Conservation (phyloP, 2,797 vertebrate species). For the Anolis apletophallus region DNA sequence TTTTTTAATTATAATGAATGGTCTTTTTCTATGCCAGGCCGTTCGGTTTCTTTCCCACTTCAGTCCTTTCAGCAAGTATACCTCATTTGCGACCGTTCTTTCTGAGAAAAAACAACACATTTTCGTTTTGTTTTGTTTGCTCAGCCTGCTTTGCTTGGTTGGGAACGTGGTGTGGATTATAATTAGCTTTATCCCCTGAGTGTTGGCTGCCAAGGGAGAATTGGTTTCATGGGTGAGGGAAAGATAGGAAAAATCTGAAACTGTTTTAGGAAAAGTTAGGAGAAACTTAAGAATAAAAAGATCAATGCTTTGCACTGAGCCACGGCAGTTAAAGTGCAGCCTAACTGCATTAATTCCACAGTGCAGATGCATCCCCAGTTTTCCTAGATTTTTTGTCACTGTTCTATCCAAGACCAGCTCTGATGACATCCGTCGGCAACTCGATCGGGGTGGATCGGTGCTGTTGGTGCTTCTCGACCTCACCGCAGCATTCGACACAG, state of each 20-base stretch:
- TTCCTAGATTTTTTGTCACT: neutral
- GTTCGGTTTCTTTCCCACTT: neutral
- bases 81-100: neutral
- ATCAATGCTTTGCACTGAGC: neutral
- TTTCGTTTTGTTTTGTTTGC: conserved; percentile 6
- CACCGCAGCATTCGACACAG: no score
- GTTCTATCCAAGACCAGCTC: conserved; percentile 43
- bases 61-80: neutral
- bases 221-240: conserved; percentile 1
- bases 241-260: neutral
- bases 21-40: neutral
- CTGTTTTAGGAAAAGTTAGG: neutral
- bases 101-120: neutral
- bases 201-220: neutral
- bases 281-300: neutral
- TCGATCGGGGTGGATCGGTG: no score
- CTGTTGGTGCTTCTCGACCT: no score
- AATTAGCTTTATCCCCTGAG: neutral
- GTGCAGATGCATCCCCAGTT: neutral
- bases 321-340: no score
- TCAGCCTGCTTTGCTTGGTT: conserved; percentile 8
- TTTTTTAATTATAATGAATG: neutral
- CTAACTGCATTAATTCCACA: no score
- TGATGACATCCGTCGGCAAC: no score
- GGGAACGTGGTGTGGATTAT: neutral